Conservation (phyloP, 2,113 vertebrate genomes). For the Oncorhynchus gorbuscha region DNA sequence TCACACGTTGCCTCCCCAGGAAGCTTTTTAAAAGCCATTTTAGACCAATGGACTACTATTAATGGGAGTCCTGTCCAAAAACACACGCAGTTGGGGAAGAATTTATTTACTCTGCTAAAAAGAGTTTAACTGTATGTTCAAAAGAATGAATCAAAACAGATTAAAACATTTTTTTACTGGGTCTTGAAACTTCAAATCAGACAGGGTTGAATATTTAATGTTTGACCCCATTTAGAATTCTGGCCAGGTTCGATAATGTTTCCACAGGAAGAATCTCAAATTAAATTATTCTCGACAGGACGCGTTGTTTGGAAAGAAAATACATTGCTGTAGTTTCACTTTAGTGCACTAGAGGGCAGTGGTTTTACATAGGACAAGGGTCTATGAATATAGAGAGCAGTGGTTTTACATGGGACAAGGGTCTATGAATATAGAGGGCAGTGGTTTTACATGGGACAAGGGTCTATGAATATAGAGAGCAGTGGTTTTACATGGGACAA, state of each 20-base stretch:
- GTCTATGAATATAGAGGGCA: too few relatives aligned
- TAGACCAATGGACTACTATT: slow-evolving; percentile 29
- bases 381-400: too few relatives aligned
- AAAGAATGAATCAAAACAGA: neutral
- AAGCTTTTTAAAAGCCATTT: slow-evolving; percentile 48
- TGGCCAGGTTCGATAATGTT: neutral
- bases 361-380: neutral
- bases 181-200: slow-evolving; percentile 27
- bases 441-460: neutral
- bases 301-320: slow-evolving; percentile 17
- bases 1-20: slow-evolving; percentile 22
- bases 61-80: slow-evolving; percentile 38
- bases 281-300: slow-evolving; percentile 42
- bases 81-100: slow-evolving; percentile 24
- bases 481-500: neutral
- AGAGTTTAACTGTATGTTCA: slow-evolving; percentile 32
- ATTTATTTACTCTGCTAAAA: slow-evolving; percentile 23
- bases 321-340: slow-evolving; percentile 37
- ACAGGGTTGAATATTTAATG: slow-evolving; percentile 38
- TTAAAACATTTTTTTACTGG: too few relatives aligned
- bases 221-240: neutral
- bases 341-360: neutral
- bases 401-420: too few relatives aligned
- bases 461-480: neutral
- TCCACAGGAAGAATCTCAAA: slow-evolving; percentile 25